phyloP scores from a whole-genome alignment of 2,113 vertebrate species.

The Festucalex cinctus region DNA sequence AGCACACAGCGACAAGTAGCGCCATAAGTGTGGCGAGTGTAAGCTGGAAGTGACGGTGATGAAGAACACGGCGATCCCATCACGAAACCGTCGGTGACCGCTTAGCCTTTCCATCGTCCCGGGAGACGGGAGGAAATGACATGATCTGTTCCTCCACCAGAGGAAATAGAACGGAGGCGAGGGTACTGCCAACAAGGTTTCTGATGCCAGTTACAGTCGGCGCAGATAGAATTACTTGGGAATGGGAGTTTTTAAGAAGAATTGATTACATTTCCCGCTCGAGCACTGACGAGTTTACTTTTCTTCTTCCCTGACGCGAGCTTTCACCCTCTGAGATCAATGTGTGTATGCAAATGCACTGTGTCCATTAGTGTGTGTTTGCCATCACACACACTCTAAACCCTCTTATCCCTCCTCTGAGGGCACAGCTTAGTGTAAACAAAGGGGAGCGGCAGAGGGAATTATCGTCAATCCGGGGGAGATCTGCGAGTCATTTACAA shows the following conservation, averaged over 20 bases:
- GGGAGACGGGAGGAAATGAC: conserved; percentile 44
- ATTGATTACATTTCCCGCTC: conserved; percentile 6
- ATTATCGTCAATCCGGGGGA: conserved; percentile 63
- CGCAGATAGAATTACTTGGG: conserved; percentile 15
- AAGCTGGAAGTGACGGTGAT: conserved; percentile 14
- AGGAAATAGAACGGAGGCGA: conserved; percentile 38
- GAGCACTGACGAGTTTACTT: neutral
- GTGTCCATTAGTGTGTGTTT: conserved; percentile 30
- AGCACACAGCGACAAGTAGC: conserved; percentile 16
- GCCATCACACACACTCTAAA: conserved; percentile 62
- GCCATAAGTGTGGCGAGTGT: neutral
- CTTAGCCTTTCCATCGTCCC: conserved; percentile 34
- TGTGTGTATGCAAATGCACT: conserved; percentile 3
- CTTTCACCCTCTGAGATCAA: conserved; percentile 11
- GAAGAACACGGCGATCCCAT: conserved; percentile 43
- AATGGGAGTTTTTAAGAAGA: neutral
- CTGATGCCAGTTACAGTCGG: conserved; percentile 21
- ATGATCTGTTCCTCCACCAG: conserved; percentile 37
- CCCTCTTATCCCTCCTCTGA: conserved; percentile 67
- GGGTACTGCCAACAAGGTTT: conserved; percentile 15
- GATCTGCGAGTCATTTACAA: conserved; percentile 67
- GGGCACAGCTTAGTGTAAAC: conserved; percentile 71
- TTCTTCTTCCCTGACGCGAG: conserved; percentile 3
- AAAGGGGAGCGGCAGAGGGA: conserved; percentile 64
- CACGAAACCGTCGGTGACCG: conserved; percentile 34